Percentiles rank a stretch among this genome's conserved stretches.
These are phyloP conservation scores for Lithophane socia DNA, from an alignment of 2,888 invertebrate genomes.

Conservation along the genomic window DNA sequence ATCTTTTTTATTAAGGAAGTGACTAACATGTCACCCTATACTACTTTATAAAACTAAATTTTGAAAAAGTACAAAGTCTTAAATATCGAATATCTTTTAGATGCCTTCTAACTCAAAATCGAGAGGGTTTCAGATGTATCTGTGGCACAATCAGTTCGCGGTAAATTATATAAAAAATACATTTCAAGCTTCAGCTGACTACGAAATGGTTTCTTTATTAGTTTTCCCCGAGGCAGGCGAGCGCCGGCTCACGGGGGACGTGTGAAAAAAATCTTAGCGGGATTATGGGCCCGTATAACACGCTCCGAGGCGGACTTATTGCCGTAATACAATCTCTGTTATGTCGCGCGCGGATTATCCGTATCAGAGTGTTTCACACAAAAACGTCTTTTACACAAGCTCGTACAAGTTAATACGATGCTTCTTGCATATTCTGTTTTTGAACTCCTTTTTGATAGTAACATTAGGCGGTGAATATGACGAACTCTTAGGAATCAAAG, in stretches of 20 bases:
- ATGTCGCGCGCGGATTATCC: slow-evolving; percentile 87
- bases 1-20: background rate
- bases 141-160: slow-evolving; percentile 85
- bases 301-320: slow-evolving; percentile 84
- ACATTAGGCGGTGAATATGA: slow-evolving; percentile 10
- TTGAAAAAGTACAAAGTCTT: background rate
- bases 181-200: slow-evolving; percentile 90
- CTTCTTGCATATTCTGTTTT: slow-evolving; percentile 57
- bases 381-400: slow-evolving; percentile 64
- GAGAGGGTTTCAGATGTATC: slow-evolving; percentile 79
- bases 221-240: slow-evolving; percentile 85
- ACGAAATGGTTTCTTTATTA: slow-evolving; percentile 91
- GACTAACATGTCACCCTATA: background rate
- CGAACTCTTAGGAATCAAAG: background rate
- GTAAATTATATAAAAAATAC: slow-evolving; percentile 91
- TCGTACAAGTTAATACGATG: slow-evolving; percentile 60
- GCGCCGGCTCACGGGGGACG: slow-evolving; percentile 81
- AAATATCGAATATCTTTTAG: background rate
- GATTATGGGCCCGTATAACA: slow-evolving; percentile 88
- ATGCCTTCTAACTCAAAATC: slow-evolving; percentile 33
- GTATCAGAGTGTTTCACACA: slow-evolving; percentile 80
- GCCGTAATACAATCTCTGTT: slow-evolving; percentile 89
- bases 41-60: background rate
- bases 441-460: slow-evolving; percentile 18
- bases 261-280: slow-evolving; percentile 87